Percentiles rank a stretch among this genome's conserved stretches.
These are phyloP conservation scores for Agrotis exclamationis DNA, from an alignment of 2,888 invertebrate genomes.

Conservation along the genomic window DNA sequence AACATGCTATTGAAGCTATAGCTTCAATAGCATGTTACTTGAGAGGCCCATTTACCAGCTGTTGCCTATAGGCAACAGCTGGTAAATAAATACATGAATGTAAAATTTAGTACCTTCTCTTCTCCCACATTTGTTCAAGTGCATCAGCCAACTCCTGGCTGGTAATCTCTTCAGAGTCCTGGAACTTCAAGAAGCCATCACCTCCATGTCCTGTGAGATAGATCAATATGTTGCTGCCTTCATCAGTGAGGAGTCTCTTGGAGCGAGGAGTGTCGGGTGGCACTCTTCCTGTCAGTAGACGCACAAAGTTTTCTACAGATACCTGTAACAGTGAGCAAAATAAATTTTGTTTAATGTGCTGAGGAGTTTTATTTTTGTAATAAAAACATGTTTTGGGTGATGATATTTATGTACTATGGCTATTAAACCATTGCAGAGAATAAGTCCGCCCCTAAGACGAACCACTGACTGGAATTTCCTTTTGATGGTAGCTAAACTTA, in stretches of 20 bases:
- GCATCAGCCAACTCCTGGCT: slow-evolving; percentile 99
- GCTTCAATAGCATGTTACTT: too few relatives aligned
- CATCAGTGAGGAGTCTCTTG: slow-evolving; percentile 98
- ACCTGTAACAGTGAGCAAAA: slow-evolving; percentile 90
- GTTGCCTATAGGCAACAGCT: too few relatives aligned
- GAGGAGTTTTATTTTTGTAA: background rate
- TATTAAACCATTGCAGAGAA: background rate
- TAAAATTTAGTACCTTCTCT: slow-evolving; percentile 92
- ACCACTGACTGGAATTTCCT: too few relatives aligned
- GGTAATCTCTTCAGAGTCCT: slow-evolving; percentile 99
- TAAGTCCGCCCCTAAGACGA: too few relatives aligned
- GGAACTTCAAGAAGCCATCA: slow-evolving; percentile 99
- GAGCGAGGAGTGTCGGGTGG: slow-evolving; percentile 98
- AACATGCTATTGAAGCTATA: too few relatives aligned
- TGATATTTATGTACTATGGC: background rate
- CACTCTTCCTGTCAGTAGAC: slow-evolving; percentile 98
- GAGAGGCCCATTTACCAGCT: too few relatives aligned
- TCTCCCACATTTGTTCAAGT: slow-evolving; percentile 99
- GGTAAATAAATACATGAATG: too few relatives aligned
- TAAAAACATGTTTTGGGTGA: too few relatives aligned
- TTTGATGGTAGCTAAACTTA: background rate
- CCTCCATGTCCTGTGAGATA: slow-evolving; percentile 99
- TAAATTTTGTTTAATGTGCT: background rate
- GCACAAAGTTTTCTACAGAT: slow-evolving; percentile 99
- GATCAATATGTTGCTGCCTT: slow-evolving; percentile 98